A percentile compares a stretch with the other conserved stretches of the same genome.
Evolutionary conservation across 2,888 invertebrate genomes (phyloP).

Genomic region (Acleris sparsana): DNA sequence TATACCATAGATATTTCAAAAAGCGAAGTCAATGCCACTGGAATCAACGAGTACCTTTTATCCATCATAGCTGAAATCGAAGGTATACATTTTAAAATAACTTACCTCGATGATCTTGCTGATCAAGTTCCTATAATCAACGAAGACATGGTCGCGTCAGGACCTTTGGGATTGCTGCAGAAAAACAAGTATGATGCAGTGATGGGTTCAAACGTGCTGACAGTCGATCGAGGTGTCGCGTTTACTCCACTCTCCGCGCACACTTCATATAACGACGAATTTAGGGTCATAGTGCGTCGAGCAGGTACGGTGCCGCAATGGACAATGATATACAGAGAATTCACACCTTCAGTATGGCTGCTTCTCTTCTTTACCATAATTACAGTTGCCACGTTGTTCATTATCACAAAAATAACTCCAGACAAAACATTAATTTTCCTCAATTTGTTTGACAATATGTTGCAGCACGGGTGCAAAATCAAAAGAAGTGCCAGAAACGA

Average conservation of each 20-base stretch:
- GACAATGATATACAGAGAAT: slow-evolving; percentile 55
- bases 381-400: slow-evolving; percentile 45
- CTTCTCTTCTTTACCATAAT: slow-evolving; percentile 45
- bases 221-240: slow-evolving; percentile 42
- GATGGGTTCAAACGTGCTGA: slow-evolving; percentile 46
- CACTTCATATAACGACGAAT: slow-evolving; percentile 50
- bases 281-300: slow-evolving; percentile 53
- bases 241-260: slow-evolving; percentile 54
- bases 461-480: slow-evolving; percentile 23
- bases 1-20: slow-evolving; percentile 46
- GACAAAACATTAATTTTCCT: slow-evolving; percentile 48
- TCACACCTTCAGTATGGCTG: slow-evolving; percentile 51
- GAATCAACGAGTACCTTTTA: slow-evolving; percentile 48
- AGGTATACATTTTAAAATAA: slow-evolving; percentile 53
- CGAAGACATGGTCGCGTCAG: slow-evolving; percentile 45
- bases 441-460: slow-evolving; percentile 44
- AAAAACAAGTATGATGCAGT: slow-evolving; percentile 44
- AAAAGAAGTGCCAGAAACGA: slow-evolving; percentile 35
- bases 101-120: slow-evolving; percentile 40
- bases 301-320: slow-evolving; percentile 46
- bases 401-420: slow-evolving; percentile 40
- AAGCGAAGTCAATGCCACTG: slow-evolving; percentile 19
- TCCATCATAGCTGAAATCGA: slow-evolving; percentile 51
- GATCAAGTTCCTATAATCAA: slow-evolving; percentile 42
- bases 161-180: slow-evolving; percentile 45